phyloP scores from a whole-genome alignment of 2,797 vertebrate genomes.

The Phataginus tricuspis region DNA sequence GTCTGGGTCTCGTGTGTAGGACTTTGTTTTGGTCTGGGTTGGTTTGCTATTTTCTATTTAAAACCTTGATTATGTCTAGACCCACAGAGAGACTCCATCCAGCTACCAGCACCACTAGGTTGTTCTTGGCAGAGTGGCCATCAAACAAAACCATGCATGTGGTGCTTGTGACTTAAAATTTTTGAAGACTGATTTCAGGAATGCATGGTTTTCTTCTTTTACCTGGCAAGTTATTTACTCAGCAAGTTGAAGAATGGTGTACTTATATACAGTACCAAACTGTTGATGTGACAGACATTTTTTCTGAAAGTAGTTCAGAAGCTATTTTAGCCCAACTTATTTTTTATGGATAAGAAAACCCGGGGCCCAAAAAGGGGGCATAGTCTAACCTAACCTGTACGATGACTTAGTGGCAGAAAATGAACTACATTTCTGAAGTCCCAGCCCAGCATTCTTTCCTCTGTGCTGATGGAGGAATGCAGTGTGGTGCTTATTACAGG shows the following conservation, averaged over 20 bases:
- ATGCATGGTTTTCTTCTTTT: background rate
- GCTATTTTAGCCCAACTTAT: background rate
- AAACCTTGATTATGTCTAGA: constrained; percentile 3
- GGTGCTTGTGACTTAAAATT: background rate
- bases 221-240: constrained; percentile 14
- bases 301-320: constrained; percentile 30
- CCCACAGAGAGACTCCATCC: background rate
- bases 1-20: background rate
- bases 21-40: constrained; percentile 46
- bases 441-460: constrained; percentile 31
- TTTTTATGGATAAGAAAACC: background rate
- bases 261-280: background rate
- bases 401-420: background rate
- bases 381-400: background rate
- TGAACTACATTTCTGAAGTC: background rate
- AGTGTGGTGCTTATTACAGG: background rate
- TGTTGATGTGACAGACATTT: constrained; percentile 20
- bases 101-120: background rate
- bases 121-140: background rate
- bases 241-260: background rate
- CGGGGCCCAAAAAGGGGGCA: background rate
- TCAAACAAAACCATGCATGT: background rate
- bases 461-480: background rate
- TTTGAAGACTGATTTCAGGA: constrained; percentile 23
- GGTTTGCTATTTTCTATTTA: constrained; percentile 49